Base-by-base conservation (phyloP, 2,888 invertebrate genomes). In the Scrobipalpa atriplicella region DNA sequence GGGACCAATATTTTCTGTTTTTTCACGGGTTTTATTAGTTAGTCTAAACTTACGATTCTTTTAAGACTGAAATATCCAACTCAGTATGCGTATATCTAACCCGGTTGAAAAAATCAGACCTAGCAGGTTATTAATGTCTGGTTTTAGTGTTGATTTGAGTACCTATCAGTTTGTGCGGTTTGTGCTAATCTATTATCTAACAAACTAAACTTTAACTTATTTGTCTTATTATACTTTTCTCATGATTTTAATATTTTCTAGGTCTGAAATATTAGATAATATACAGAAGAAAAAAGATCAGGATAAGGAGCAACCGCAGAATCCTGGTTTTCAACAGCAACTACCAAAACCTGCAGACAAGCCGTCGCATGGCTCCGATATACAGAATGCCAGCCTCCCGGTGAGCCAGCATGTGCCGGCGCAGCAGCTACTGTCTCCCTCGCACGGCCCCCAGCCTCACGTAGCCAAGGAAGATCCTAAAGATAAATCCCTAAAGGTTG, bases 221-320 rank as follows among this genome's bases (percentile, higher is more conserved):
- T 56, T 36, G 11, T 56, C 2, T 29, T 18, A 16, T 56, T 21
- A 10, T 0, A 21, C 9, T 21, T 29, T 1, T 29, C 2, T 29
- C 10, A 29, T 29, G 3, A 11, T 21, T 10, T 0, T 2, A 58
- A 38, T 63, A 70, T 60, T 70, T 93, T 93, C 8, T 89, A 95
- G 95, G 92, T 93, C 94, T 80, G 94, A 94, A 81, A 93, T 94
- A 77, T 87, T 94, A 90, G 94, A 94, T 79, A 94, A 86, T 77
- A 84, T 94, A 68, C 94, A 94, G 74, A 94, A 94, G 80, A 93
- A 90, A 74, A 92, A 91, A 70, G 92, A 92, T 21, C 88, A 87
- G 68, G 89, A 90, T 8, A 91, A 92, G 54, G 89, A 80, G 39
- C 78, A 87, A 63, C 78, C 84, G 0, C 87, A 83, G 64, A 85